Evolutionary conservation across 2,888 invertebrate genomes (phyloP).

Genomic region (Aphidius colemani): DNA sequence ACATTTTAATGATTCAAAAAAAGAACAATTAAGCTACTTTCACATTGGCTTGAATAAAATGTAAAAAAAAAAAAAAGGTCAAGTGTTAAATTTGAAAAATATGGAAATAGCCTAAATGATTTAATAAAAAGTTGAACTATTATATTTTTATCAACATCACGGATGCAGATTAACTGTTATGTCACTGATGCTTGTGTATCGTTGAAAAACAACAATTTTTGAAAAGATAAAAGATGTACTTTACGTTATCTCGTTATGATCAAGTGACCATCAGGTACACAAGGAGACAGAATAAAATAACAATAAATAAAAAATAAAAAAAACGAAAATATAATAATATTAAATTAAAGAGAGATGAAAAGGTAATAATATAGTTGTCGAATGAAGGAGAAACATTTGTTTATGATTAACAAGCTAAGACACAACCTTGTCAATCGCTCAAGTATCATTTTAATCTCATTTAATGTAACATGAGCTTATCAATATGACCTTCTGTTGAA

Average conservation of each 20-base stretch:
- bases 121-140: conserved; percentile 3
- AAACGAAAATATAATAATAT: conserved; percentile 1
- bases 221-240: conserved; percentile 2
- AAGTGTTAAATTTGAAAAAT: not conserved
- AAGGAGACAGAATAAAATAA: conserved; percentile 10
- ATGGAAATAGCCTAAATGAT: not conserved
- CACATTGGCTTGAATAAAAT: not conserved
- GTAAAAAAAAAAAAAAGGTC: not conserved
- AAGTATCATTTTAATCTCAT: no score
- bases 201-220: not conserved
- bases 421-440: no score
- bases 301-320: not conserved
- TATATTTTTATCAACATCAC: conserved; percentile 28
- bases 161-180: conserved; percentile 33
- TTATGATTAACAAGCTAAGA: no score
- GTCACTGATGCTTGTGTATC: conserved; percentile 12
- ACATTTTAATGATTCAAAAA: no score
- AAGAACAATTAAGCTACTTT: not conserved
- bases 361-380: no score
- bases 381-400: no score
- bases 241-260: conserved; percentile 16
- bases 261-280: conserved; percentile 14
- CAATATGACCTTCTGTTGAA: no score
- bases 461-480: no score
- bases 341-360: no score